Evolutionary conservation across 2,888 invertebrate genomes (phyloP).

Genomic region (Acanthosoma haemorrhoidale): DNA sequence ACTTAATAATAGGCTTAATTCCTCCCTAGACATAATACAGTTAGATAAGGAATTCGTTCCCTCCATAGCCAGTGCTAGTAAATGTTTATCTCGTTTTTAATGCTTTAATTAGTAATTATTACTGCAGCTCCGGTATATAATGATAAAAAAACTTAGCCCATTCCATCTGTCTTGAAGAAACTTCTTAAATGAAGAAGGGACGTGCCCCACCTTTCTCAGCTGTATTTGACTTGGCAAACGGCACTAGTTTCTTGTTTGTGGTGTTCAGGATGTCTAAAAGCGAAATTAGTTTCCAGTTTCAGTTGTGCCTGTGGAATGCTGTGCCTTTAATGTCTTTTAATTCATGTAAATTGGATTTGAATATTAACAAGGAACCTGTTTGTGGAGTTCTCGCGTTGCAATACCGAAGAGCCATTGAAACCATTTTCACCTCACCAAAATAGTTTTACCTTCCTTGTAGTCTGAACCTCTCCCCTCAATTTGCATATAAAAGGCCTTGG

Average conservation of each 20-base stretch:
- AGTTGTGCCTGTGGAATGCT: conserved; percentile 9
- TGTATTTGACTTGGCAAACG: background rate
- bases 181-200: no score
- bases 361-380: conserved; percentile 20
- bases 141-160: no score
- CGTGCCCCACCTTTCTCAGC: no score
- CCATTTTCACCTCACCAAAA: background rate
- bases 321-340: conserved; percentile 27
- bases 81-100: no score
- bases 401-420: background rate
- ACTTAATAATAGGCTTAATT: no score
- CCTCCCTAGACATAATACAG: no score
- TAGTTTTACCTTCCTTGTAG: background rate
- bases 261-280: background rate
- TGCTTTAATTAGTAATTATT: no score
- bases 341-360: conserved; percentile 29
- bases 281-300: conserved; percentile 23
- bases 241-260: no score
- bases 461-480: background rate
- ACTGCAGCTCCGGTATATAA: no score
- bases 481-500: background rate
- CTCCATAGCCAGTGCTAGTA: no score
- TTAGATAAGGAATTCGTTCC: no score
- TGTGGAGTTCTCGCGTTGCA: background rate
- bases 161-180: no score